Base-by-base conservation (phyloP, 2,113 vertebrate genomes). In the Microtus pennsylvanicus region DNA sequence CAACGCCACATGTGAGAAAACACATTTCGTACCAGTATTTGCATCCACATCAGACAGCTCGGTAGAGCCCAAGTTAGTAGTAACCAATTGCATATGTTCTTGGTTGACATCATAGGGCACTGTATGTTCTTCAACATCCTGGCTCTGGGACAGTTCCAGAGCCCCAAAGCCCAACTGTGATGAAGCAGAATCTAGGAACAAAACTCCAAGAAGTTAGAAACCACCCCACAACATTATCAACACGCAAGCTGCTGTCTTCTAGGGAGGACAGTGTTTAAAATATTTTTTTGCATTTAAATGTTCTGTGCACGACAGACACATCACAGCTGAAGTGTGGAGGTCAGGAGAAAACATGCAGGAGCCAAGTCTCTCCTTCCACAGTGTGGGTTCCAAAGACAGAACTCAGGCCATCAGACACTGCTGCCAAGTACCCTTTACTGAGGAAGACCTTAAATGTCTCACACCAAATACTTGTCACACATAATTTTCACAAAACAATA, bases 131-230 rank as follows among this genome's bases (percentile, higher is more conserved):
- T 98, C 98, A 21, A 99, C 91, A 96, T 99, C 99, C 97, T 99
- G 99, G 97, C 99, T 99, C 98, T 99, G 99, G 0, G 99, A 99
- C 10, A 99, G 99, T 98, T 99, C 99, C 14, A 99, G 98, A 69
- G 98, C 98, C 70, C 98, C 99, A 89, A 99, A 99, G 30, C 96
- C 98, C 87, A 98, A 65, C 96, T 99, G 99, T 69, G 99, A 99
- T 5, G 97, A 98, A 90, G 98, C 99, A 96, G 98, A 69, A 94
- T 98, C 98, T 98, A 98, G 96, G 26, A 98, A 6, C 21, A 97
- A 97, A 97, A 58, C 81, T 28, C 35, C 86, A 95, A 93, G 47
- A 95, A 92, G 90, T 95, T 24, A 96, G 78, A 22, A 50, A 91
- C 89, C 16, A 94, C 22, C 12, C 55, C 90, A 96, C 26, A 87